Conservation (phyloP, 2,797 vertebrate genomes). For the Coreius guichenoti region DNA sequence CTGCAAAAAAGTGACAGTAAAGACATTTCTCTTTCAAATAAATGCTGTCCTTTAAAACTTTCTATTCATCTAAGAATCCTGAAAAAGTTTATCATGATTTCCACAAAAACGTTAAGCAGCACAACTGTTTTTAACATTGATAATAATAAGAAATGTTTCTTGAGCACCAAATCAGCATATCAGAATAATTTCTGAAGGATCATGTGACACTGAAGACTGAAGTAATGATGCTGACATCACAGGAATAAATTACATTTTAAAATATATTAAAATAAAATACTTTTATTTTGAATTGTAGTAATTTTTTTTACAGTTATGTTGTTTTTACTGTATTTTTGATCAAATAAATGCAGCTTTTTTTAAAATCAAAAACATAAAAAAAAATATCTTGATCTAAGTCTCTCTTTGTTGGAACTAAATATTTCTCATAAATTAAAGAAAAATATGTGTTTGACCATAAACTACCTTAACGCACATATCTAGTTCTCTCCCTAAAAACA, state of each 20-base stretch:
- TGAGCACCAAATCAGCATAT: neutral
- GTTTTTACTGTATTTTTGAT: neutral
- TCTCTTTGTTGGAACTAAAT: too few relatives aligned
- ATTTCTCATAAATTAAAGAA: slow-evolving; percentile 13
- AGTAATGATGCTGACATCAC: neutral
- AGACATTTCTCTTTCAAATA: neutral
- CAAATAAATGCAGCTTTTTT: neutral
- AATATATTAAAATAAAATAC: neutral
- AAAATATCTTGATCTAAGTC: neutral
- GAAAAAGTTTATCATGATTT: neutral
- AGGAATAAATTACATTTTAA: neutral
- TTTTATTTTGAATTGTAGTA: neutral
- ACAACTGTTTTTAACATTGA: neutral
- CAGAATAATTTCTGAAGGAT: neutral
- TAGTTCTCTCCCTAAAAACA: neutral
- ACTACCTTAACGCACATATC: neutral
- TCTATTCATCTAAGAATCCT: neutral
- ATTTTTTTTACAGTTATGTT: too few relatives aligned
- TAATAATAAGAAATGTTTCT: neutral
- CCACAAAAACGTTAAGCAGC: neutral
- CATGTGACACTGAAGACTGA: neutral
- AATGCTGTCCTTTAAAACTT: neutral
- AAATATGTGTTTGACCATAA: neutral
- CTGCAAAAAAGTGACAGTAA: neutral
- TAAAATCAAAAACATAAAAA: neutral